Conservation (phyloP, 2,888 invertebrate genomes). For the Scaptomyza tumidula region DNA sequence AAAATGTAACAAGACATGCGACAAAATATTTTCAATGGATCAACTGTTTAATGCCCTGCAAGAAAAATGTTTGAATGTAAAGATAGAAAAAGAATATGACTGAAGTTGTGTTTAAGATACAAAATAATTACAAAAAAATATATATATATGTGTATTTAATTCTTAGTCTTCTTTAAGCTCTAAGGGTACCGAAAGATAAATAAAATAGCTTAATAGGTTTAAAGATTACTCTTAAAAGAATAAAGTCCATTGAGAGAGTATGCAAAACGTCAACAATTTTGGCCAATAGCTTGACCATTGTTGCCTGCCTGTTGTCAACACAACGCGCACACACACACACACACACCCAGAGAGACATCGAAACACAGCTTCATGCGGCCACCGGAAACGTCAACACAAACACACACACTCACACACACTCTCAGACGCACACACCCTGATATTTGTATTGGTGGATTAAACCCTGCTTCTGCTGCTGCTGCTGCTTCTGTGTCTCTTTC, state of each 20-base stretch:
- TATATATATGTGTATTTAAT: no score
- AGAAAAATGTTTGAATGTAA: neutral
- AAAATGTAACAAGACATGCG: slow-evolving; percentile 47
- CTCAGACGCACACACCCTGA: neutral
- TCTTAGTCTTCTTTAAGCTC: no score
- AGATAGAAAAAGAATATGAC: neutral
- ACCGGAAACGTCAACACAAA: slow-evolving; percentile 59
- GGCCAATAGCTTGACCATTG: slow-evolving; percentile 59
- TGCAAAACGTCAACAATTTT: slow-evolving; percentile 55
- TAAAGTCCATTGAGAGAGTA: slow-evolving; percentile 29
- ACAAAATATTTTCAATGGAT: neutral
- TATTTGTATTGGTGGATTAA: slow-evolving; percentile 34
- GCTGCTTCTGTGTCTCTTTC: slow-evolving; percentile 56
- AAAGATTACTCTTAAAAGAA: neutral
- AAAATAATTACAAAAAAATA: no score
- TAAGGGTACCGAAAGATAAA: no score
- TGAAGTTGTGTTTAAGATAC: no score
- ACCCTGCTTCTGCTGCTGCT: slow-evolving; percentile 26
- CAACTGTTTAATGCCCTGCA: slow-evolving; percentile 21
- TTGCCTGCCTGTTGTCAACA: slow-evolving; percentile 61
- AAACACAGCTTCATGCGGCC: slow-evolving; percentile 46
- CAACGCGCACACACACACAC: slow-evolving; percentile 33
- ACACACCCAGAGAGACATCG: slow-evolving; percentile 7
- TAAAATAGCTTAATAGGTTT: no score
- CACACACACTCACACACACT: slow-evolving; percentile 4